Conservation (phyloP, 2,888 invertebrate species). For the Allolobophora icterica region DNA sequence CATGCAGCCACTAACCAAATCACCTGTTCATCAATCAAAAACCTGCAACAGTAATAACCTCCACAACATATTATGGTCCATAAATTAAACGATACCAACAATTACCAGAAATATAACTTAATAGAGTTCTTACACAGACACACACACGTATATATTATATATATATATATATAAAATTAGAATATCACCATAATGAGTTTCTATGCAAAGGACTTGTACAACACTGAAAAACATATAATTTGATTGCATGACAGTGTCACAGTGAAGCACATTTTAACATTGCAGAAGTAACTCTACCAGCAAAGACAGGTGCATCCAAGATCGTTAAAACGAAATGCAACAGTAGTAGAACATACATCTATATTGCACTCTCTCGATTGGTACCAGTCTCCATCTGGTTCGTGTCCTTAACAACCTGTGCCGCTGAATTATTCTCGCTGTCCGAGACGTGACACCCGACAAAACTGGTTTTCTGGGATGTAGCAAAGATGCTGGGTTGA, state of each 20-base stretch:
- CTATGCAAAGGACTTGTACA: neutral
- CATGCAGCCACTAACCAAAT: neutral
- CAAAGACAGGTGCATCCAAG: neutral
- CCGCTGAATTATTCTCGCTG: neutral
- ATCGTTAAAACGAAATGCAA: neutral
- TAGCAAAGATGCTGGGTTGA: conserved; percentile 25
- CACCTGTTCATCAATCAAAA: neutral
- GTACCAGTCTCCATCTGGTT: neutral
- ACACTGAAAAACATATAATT: conserved; percentile 17
- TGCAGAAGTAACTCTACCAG: neutral
- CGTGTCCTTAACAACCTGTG: neutral
- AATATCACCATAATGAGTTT: neutral
- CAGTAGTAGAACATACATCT: neutral
- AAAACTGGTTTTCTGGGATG: neutral
- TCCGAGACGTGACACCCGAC: neutral
- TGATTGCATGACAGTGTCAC: neutral
- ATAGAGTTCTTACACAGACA: neutral
- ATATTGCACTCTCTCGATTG: conserved; percentile 20
- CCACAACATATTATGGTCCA: conserved; percentile 3
- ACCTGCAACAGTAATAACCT: neutral
- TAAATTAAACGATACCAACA: neutral
- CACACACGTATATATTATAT: neutral
- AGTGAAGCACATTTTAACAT: neutral
- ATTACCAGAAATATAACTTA: conserved; percentile 17
- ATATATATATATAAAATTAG: neutral